Conservation (phyloP, 1,140 invertebrate species). For the Bombus cullumanus region DNA sequence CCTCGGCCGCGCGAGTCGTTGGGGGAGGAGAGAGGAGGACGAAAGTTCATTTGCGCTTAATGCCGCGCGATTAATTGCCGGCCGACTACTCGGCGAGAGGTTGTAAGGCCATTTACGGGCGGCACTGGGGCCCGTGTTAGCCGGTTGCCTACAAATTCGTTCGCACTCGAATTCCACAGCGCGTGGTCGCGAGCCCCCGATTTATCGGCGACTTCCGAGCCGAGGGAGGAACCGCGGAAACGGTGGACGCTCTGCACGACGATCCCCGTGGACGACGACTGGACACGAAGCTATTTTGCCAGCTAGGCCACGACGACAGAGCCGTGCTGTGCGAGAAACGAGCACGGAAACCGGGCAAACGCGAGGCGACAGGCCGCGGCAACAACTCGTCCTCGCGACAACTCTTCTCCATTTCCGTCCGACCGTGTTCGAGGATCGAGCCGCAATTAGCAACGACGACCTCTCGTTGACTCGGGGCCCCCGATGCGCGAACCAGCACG, state of each 20-base stretch:
- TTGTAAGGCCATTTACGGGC: conserved; percentile 80
- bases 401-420: conserved; percentile 75
- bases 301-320: background rate
- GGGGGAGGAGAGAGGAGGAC: conserved; percentile 15
- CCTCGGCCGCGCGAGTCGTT: background rate
- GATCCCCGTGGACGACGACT: background rate
- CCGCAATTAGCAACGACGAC: conserved; percentile 72
- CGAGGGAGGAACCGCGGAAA: conserved; percentile 36
- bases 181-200: conserved; percentile 55
- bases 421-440: conserved; percentile 61
- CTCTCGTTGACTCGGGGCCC: conserved; percentile 35
- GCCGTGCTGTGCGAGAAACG: background rate
- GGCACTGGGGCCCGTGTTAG: conserved; percentile 75
- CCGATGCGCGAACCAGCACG: conserved; percentile 42
- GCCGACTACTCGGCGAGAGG: conserved; percentile 43
- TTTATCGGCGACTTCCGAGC: conserved; percentile 68
- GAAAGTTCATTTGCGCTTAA: conserved; percentile 72
- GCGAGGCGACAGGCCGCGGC: conserved; percentile 25
- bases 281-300: background rate
- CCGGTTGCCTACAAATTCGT: conserved; percentile 79
- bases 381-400: conserved; percentile 55
- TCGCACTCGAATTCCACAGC: conserved; percentile 79
- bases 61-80: conserved; percentile 76
- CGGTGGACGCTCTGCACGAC: conserved; percentile 32
- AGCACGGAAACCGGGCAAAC: conserved; percentile 20